Conservation (phyloP, 1,140 invertebrate genomes). For the Lepidurus apus region DNA sequence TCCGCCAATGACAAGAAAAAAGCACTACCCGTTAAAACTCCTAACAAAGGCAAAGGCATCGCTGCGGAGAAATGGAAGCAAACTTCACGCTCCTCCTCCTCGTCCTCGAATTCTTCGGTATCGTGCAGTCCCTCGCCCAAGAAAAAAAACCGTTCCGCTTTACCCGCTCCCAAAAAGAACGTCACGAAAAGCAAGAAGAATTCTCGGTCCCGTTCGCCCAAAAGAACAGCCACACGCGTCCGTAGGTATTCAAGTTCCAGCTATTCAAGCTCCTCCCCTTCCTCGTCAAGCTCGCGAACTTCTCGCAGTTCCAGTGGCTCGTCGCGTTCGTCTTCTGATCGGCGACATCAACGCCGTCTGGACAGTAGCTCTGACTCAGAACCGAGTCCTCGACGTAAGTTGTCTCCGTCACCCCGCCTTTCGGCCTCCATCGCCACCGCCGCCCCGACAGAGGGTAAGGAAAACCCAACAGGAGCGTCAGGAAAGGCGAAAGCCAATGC, state of each 20-base stretch:
- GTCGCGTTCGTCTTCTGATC: not conserved
- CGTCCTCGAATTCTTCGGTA: slow-evolving; percentile 16
- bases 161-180: not conserved
- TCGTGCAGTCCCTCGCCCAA: slow-evolving; percentile 17
- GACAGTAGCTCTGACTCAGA: not conserved
- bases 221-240: not conserved
- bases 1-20: not conserved
- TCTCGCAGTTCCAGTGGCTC: not conserved
- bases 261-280: not conserved
- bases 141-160: not conserved
- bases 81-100: slow-evolving; percentile 29
- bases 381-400: not conserved
- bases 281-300: not conserved
- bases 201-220: not conserved
- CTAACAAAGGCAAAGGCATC: not conserved
- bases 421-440: not conserved
- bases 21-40: not conserved
- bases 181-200: not conserved
- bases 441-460: not conserved
- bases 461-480: not conserved
- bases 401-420: not conserved
- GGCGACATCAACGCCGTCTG: not conserved
- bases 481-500: not conserved
- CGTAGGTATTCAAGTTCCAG: not conserved
- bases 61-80: not conserved